Evolutionary conservation across 2,888 invertebrate species (phyloP), one percentile per base, ranked within the genome.

Genomic region (Fissipunctia ypsillon): DNA sequence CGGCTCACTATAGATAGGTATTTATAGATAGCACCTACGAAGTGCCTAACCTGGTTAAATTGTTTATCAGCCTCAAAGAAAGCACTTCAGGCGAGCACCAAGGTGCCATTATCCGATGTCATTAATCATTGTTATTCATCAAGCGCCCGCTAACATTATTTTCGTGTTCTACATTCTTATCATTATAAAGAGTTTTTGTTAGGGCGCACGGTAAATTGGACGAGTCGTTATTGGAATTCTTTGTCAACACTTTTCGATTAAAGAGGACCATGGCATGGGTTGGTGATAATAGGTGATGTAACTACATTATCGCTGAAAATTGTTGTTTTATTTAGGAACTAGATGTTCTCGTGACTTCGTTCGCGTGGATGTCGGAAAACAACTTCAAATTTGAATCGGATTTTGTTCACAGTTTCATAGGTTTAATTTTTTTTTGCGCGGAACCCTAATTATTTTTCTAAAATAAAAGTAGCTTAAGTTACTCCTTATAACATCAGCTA

Each of bases 111-210:
- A 77, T 64, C 71, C 43, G 61, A 54, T 35, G 79, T 77, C 87
- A 91, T 91, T 88, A 90, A 92, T 91, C 90, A 91, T 86, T 88
- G 76, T 76, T 80, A 87, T 91, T 91, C 89, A 88, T 85, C 82
- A 81, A 73, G 73, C 72, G 73, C 52, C 54, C 66, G 69, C 76
- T 63, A 84, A 77, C 80, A 81, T 87, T 83, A 87, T 83, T 86
- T 87, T 79, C 79, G 77, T 84, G 85, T 73, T 80, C 79, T 69
- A 86, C 79, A 81, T 86, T 80, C 77, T 84, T 78, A 31, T 31
- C 38, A 38, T 38, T 38, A 41, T 68, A 83, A 73, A 83, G 74
- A 78, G 78, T 73, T 81, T 85, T 81, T 85, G 72, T 85, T 54
- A 52, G 22, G 73, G 71, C 69, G 57, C 69, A 57, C 72, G 56